Conservation (phyloP, 2,113 vertebrate species). For the Glaucidium brasilianum region DNA sequence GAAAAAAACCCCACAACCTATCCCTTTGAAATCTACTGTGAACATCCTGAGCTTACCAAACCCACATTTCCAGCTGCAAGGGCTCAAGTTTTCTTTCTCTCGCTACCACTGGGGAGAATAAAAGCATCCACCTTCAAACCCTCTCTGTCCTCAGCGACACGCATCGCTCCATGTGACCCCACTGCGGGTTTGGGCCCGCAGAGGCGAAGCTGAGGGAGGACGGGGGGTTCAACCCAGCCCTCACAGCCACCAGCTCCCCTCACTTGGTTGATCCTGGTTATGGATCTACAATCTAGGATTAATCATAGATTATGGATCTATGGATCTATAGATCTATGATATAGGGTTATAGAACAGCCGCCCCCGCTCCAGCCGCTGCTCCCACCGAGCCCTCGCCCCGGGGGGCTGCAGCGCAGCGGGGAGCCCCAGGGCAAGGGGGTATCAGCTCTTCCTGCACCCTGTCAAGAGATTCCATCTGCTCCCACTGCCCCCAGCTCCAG, state of each 20-base stretch:
- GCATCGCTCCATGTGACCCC: fast-evolving
- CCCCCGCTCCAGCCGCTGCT: neutral
- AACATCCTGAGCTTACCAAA: neutral
- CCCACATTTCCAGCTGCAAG: neutral
- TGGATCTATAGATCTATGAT: too few species aligned
- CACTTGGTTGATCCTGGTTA: neutral
- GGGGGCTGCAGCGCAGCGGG: neutral
- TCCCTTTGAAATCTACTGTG: neutral
- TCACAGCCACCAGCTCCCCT: neutral
- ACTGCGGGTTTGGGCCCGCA: fast-evolving
- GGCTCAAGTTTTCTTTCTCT: neutral
- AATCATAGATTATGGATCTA: too few species aligned
- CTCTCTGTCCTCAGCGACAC: fast-evolving
- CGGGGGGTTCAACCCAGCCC: neutral
- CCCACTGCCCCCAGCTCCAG: fast-evolving
- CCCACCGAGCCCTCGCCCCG: neutral
- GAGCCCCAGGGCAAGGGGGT: neutral
- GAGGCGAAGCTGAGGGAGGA: neutral
- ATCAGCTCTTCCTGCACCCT: neutral
- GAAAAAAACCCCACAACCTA: neutral
- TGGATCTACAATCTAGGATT: too few species aligned
- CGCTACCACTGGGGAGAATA: neutral
- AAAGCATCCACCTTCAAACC: neutral
- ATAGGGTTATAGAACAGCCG: fast-evolving
- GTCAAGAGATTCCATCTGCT: neutral